Conservation (phyloP, 2,888 invertebrate species). For the Uloborus plumipes region DNA sequence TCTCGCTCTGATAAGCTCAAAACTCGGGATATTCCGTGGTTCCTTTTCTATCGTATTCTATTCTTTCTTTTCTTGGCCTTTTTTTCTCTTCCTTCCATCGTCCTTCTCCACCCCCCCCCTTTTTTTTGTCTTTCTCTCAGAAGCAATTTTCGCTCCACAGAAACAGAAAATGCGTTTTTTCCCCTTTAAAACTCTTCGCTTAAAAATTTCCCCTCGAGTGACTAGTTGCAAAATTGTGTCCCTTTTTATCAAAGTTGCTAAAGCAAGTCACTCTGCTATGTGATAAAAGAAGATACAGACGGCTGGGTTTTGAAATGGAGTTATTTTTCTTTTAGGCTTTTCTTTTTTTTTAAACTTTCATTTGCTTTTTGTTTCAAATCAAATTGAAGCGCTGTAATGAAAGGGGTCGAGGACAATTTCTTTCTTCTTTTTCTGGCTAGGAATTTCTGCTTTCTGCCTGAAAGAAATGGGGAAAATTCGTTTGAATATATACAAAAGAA, state of each 20-base stretch:
- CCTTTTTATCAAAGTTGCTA: conserved; percentile 61
- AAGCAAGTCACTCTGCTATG: conserved; percentile 59
- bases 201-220: conserved; percentile 56
- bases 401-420: conserved; percentile 37
- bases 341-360: conserved; percentile 24
- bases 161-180: conserved; percentile 58
- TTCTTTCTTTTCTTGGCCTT: conserved; percentile 43
- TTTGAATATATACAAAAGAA: conserved; percentile 19
- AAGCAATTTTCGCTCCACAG: conserved; percentile 63
- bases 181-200: conserved; percentile 53
- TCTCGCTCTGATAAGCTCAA: conserved; percentile 60
- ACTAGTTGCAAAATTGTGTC: conserved; percentile 60
- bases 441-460: neutral
- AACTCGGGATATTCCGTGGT: conserved; percentile 44
- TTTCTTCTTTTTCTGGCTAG: conserved; percentile 6
- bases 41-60: conserved; percentile 34
- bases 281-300: conserved; percentile 61
- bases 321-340: conserved; percentile 23
- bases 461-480: conserved; percentile 17
- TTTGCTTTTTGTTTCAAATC: conserved; percentile 62
- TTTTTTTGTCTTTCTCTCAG: conserved; percentile 47
- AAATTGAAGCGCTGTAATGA: conserved; percentile 60
- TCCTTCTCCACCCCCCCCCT: neutral
- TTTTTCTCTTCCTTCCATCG: conserved; percentile 7
- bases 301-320: conserved; percentile 52